Evolutionary conservation across 2,888 invertebrate species (phyloP).

Genomic region (Cryptus armator): DNA sequence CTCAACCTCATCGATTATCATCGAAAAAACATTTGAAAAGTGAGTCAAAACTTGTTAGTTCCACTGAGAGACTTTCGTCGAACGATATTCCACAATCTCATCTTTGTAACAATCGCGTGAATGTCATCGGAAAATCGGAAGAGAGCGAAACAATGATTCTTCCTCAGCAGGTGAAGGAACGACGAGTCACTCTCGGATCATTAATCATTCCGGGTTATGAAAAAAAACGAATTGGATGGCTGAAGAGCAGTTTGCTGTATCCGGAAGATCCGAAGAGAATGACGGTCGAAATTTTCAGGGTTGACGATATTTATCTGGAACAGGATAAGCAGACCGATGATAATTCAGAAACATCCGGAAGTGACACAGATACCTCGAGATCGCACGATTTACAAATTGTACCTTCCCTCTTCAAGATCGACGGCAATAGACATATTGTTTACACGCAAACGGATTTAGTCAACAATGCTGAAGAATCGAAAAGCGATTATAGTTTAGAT

Average conservation of each 20-base stretch:
- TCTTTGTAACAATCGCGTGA: neutral
- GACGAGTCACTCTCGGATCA: neutral
- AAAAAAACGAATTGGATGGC: neutral
- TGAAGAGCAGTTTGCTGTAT: conserved; percentile 14
- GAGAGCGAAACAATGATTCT: neutral
- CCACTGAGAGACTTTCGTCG: neutral
- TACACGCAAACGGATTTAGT: conserved; percentile 24
- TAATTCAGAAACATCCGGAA: neutral
- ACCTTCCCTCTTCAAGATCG: neutral
- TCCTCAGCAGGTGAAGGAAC: neutral
- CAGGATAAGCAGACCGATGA: neutral
- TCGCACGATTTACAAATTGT: neutral
- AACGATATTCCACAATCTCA: neutral
- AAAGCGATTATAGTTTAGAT: neutral
- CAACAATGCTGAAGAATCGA: neutral
- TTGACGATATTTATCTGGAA: conserved; percentile 20
- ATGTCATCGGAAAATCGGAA: conserved; percentile 15
- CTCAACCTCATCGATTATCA: neutral
- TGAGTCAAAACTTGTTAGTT: neutral
- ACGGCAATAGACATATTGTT: neutral
- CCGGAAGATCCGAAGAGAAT: neutral
- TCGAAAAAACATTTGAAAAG: conserved; percentile 11
- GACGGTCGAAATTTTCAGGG: conserved; percentile 32
- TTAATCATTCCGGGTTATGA: neutral
- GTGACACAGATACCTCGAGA: neutral